Evolutionary conservation across 1,140 invertebrate genomes (phyloP), one percentile per base, ranked within the genome.

Genomic region (Zaprionus camerounensis): DNA sequence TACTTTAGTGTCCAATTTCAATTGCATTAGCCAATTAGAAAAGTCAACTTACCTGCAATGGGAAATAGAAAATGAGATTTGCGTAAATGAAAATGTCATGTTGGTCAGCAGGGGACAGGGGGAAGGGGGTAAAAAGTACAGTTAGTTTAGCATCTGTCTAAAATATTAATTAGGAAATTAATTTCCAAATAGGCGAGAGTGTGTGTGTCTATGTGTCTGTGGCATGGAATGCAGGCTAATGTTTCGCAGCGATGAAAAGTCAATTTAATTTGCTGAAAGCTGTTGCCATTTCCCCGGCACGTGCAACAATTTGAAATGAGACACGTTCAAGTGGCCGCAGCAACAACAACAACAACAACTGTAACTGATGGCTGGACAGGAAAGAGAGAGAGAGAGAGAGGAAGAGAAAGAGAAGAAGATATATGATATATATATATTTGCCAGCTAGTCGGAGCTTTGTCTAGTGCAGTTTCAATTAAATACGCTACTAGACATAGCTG

Each of bases 201-300:
- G 12, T 9, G 7, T 46, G 2, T 46, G 24, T n/a, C 12, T 12
- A 2, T 15, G 26, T 56, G 22, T 31, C 7, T 31, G 28, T 31
- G 28, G 31, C 7, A 11, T 44, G 26, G 51, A 26, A 55, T 55
- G 22, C 20, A 55, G 17, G 53, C 41, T 46, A 46, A 46, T 46
- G 41, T 17, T 17, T 17, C 12, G 34, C 44, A 68, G 49, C 66
- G 63, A 71, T 67, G 68, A 73, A 64, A 72, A 85, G 70, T 88
- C 73, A 82, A 88, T 87, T 87, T 87, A 82, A 87, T 87, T 87
- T 87, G 83, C 73, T 80, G 83, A 76, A 76, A 82, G 83, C 63
- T 57, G 87, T 83, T 80, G 72, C 76, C n/a, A 46, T 72, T 81
- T 71, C 46, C 77, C 75, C n/a, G 64, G 80, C 84, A 88, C 83